These are phyloP conservation scores for Ichneumoninae sp. DNA, from an alignment of 2,888 invertebrate species.

Conservation along the genomic window DNA sequence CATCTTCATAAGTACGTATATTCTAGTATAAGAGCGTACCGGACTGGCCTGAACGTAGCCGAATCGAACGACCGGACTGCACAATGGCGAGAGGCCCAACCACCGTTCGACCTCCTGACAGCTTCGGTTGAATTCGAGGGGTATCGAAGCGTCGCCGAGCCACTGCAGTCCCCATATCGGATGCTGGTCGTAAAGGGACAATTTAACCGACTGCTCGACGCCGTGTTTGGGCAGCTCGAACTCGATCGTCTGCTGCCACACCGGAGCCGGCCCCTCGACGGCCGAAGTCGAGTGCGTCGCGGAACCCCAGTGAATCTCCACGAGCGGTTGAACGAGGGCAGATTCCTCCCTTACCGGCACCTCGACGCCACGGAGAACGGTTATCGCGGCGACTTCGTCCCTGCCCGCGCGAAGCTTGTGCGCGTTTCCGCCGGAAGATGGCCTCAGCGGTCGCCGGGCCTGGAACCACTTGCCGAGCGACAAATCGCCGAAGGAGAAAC, in stretches of 20 bases:
- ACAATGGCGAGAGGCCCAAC: conserved; percentile 79
- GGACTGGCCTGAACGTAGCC: conserved; percentile 80
- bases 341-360: conserved; percentile 82
- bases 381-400: conserved; percentile 78
- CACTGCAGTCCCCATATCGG: conserved; percentile 83
- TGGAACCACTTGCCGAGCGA: conserved; percentile 71
- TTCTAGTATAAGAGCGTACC: conserved; percentile 77
- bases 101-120: conserved; percentile 82
- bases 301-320: conserved; percentile 81
- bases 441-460: conserved; percentile 74
- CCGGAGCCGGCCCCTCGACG: conserved; percentile 81
- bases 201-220: conserved; percentile 75
- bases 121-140: conserved; percentile 78
- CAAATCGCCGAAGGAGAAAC: conserved; percentile 74
- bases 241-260: conserved; percentile 82
- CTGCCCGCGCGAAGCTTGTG: conserved; percentile 71
- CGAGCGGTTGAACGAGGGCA: conserved; percentile 79
- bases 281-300: conserved; percentile 73
- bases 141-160: conserved; percentile 81
- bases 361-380: conserved; percentile 80
- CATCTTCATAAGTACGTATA: conserved; percentile 81
- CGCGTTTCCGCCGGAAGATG: conserved; percentile 68
- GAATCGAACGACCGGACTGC: conserved; percentile 78
- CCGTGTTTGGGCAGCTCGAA: conserved; percentile 77
- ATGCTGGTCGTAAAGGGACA: conserved; percentile 81